Base-by-base conservation (phyloP, 2,113 vertebrate genomes). In the Triplophysa rosa region DNA sequence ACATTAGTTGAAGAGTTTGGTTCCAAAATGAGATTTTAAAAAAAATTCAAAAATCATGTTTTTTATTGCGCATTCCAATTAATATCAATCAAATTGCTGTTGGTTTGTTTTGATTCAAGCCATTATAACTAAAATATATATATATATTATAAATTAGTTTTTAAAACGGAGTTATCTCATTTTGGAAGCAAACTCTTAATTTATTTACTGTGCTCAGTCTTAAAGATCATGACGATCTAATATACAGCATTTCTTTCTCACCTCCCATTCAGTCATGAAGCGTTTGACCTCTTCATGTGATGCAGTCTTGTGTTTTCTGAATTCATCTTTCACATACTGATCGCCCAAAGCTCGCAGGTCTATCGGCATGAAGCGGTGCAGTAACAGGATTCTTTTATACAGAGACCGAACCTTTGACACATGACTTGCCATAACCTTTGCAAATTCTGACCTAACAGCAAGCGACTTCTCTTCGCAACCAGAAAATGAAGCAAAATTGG, bases 221-320 rank as follows among this genome's bases (percentile, higher is more conserved):
- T 1, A 52, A 17, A 52, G 13, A 5, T 52, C 47, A 52, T 52
- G 2, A 13, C 0, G 13, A 16, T 1, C 49, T n/a, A n/a, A n/a
- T n/a, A 16, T 24, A 23, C 47, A 8, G 13, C n/a, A 26, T 14
- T 45, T 19, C 13, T 16, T 24, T 91, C 90, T 92, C 93, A 93
- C 95, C 95, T 95, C 91, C 95, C 95, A 95, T 80, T 97, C 97
- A n/a, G 73, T 77, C 92, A 98, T 89, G 91, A 98, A 98, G 77
- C 82, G 81, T 80, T 84, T 88, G 42, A 85, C 92, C 68, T 96
- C 94, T 8, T 90, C 90, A 0, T 86, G 67, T 9, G 85, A 64
- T 0, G 91, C 93, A 0, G 29, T 37, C 77, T 87, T 93, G 81
- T 96, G 93, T 83, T 93, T 93, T 61, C 92, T 91, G 90, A 98